Conservation (phyloP, 2,888 invertebrate species). For the Erebia ligea region DNA sequence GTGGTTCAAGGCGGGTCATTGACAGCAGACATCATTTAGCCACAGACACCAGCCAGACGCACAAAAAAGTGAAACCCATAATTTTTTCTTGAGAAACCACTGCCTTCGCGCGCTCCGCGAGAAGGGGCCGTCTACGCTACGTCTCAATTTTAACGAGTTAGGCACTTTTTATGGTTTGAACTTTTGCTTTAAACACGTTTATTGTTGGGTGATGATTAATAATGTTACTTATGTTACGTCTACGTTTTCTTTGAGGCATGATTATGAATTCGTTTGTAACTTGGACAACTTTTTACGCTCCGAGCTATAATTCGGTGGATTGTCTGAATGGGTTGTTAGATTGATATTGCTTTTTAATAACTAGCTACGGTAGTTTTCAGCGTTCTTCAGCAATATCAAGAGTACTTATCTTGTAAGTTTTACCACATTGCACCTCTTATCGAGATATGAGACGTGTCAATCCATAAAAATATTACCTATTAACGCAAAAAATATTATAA, state of each 20-base stretch:
- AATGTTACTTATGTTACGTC: background rate
- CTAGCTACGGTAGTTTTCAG: no score
- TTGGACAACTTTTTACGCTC: background rate
- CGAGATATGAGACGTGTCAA: no score
- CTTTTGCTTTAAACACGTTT: background rate
- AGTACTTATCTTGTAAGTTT: no score
- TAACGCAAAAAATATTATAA: no score
- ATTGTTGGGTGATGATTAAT: background rate
- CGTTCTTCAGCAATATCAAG: no score
- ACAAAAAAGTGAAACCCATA: conserved; percentile 79
- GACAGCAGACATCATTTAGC: conserved; percentile 64
- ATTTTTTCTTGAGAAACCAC: conserved; percentile 61
- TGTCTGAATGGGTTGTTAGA: background rate
- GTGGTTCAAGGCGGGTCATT: conserved; percentile 79
- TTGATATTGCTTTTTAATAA: no score
- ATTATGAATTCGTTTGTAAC: background rate
- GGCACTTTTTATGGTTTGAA: background rate
- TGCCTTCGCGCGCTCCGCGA: conserved; percentile 43
- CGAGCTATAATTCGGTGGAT: background rate
- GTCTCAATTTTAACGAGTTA: background rate
- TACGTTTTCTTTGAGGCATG: background rate
- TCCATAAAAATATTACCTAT: no score
- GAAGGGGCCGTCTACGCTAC: conserved; percentile 37
- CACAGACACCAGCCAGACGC: conserved; percentile 76
- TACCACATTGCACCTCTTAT: no score